Base-by-base conservation (phyloP, 2,888 invertebrate species). In the Lobophora halterata region DNA sequence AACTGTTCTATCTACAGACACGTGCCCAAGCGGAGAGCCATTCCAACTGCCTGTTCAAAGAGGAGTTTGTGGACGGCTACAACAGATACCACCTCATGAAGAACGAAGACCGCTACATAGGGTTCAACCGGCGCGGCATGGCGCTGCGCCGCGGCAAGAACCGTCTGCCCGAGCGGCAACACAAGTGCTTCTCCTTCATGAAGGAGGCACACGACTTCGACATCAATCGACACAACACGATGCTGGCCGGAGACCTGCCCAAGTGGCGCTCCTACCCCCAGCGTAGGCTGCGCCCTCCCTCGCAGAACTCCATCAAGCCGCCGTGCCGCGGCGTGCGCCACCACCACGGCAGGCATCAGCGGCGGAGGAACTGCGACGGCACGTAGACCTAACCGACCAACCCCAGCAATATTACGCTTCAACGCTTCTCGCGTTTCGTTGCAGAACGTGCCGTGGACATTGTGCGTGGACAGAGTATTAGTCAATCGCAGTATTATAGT, bases 101-200 rank as follows among this genome's bases (percentile, higher is more conserved):
- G 59, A 88, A 91, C 77, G 73, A 74, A 58, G 83, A 88, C 64
- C 89, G 90, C 59, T 91, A 88, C 76, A 86, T 91, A 66, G 91
- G 91, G 55, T 91, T 92, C 89, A 91, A 90, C 79, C 81, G 82
- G 58, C 76, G 79, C 50, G 92, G 92, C 33, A 66, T 77, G 55
- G 91, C 90, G 61, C 78, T 91, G 61, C 87, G 80, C 26, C 79
- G 79, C 32, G 71, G 70, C 58, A 83, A 76, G 71, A 81, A 71
- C 49, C 79, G 71, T 51, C 63, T 77, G 23, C 65, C 73, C 54
- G 67, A 74, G 58, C 81, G 81, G 17, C 77, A 79, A 46, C 87
- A 88, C 73, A 88, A 88, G 66, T 91, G 91, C 71, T 86, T 89
- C 76, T 89, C 89, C 55, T 91, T 91, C 80, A 85, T 91, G 76